A percentile compares a stretch with the other conserved stretches of the same genome.
These are phyloP conservation scores for Diacarnus erythraeanus DNA, from an alignment of 37 sponge, comb jelly and placozoan genomes.

Conservation along the genomic window DNA sequence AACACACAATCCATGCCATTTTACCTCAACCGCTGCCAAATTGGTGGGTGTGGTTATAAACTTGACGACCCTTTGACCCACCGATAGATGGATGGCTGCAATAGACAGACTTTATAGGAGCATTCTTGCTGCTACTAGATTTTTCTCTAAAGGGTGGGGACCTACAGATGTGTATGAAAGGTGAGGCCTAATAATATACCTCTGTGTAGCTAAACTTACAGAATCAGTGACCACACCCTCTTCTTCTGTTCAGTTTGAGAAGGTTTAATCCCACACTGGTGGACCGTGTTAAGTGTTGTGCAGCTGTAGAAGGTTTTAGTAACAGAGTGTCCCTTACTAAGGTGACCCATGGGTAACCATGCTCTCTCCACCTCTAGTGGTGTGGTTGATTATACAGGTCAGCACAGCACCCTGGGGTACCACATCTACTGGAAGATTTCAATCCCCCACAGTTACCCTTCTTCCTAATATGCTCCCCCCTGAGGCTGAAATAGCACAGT, in stretches of 20 bases:
- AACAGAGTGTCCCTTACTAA: slow-evolving; percentile 6
- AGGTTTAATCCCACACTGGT: slow-evolving; percentile 2
- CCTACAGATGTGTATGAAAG: slow-evolving; percentile 50
- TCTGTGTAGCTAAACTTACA: not conserved
- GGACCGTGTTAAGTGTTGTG: slow-evolving; percentile 11
- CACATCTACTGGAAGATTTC: slow-evolving; percentile 43
- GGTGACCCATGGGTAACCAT: not conserved
- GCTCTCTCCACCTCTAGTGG: not conserved
- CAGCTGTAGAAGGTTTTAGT: not conserved
- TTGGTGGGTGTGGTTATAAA: not conserved
- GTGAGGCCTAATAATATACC: slow-evolving; percentile 5
- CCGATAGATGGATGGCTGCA: slow-evolving; percentile 37
- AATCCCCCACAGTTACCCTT: slow-evolving; percentile 65
- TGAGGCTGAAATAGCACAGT: slow-evolving; percentile 30
- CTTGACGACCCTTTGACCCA: not conserved
- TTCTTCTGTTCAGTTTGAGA: not conserved
- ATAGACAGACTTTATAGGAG: slow-evolving; percentile 51
- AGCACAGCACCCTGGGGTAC: slow-evolving; percentile 3
- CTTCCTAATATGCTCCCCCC: slow-evolving; percentile 58
- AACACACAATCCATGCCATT: not conserved
- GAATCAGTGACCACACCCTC: not conserved
- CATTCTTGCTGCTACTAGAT: slow-evolving; percentile 45
- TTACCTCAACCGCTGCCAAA: not conserved
- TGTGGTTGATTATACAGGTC: not conserved
- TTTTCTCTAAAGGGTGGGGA: slow-evolving; percentile 86